Conservation (phyloP, 2,888 invertebrate genomes). For the Aelia acuminata region DNA sequence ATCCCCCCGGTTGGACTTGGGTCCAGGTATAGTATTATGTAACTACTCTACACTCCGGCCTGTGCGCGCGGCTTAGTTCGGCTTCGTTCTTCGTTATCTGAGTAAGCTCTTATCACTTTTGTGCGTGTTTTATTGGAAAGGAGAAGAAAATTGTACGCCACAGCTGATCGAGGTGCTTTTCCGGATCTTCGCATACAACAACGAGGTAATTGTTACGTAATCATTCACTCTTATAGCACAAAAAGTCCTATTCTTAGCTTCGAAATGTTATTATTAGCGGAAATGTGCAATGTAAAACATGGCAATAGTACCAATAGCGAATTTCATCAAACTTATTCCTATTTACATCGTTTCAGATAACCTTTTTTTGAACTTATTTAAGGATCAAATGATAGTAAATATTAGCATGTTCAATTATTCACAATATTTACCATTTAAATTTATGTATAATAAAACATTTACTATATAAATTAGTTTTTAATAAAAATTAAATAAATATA, state of each 20-base stretch:
- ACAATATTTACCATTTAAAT: neutral
- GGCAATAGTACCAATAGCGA: neutral
- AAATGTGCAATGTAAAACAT: neutral
- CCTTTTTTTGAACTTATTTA: too few relatives aligned
- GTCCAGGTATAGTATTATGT: slow-evolving; percentile 29
- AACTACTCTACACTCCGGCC: neutral
- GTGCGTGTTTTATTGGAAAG: neutral
- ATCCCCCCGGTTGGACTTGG: neutral
- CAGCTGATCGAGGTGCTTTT: neutral
- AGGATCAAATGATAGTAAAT: too few relatives aligned
- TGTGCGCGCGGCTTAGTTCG: neutral
- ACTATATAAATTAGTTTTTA: neutral
- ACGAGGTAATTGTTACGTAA: slow-evolving; percentile 20
- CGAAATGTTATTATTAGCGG: neutral
- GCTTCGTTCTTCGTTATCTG: neutral
- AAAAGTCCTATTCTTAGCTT: neutral
- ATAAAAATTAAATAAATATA: neutral
- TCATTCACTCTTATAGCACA: neutral
- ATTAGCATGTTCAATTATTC: too few relatives aligned
- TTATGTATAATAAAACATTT: neutral
- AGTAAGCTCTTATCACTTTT: neutral
- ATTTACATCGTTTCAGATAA: neutral
- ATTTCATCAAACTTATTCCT: neutral
- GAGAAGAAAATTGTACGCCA: neutral
- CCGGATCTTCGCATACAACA: neutral